phyloP scores from a whole-genome alignment of 2,797 vertebrate species.

The Aplochiton taeniatus region DNA sequence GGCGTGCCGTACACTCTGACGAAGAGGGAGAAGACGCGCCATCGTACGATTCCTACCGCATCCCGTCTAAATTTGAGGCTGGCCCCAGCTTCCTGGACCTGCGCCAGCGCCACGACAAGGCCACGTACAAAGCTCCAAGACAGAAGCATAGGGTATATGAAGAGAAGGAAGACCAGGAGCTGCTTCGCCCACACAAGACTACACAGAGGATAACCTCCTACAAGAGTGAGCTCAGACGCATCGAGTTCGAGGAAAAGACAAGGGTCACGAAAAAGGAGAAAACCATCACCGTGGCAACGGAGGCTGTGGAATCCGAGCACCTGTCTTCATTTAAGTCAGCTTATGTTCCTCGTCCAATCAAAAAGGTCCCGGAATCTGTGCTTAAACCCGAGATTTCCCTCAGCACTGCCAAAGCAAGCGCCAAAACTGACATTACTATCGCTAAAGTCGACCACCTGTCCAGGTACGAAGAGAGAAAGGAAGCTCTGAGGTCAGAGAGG shows the following conservation, averaged over 20 bases:
- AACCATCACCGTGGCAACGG: constrained; percentile 71
- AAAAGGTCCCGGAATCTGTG: constrained; percentile 74
- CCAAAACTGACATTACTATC: constrained; percentile 81
- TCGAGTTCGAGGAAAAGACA: constrained; percentile 90
- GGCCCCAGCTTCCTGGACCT: constrained; percentile 88
- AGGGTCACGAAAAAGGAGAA: constrained; percentile 79
- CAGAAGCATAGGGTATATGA: constrained; percentile 88
- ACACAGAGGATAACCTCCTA: constrained; percentile 85
- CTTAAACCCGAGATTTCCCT: constrained; percentile 72
- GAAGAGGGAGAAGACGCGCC: constrained; percentile 75
- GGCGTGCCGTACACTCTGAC: constrained; percentile 73
- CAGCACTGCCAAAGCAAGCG: constrained; percentile 79
- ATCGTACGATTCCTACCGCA: constrained; percentile 87
- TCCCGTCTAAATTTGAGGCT: constrained; percentile 90
- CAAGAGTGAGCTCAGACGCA: constrained; percentile 86
- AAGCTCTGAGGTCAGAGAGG: constrained; percentile 88
- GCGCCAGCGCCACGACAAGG: constrained; percentile 87
- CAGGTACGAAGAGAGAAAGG: constrained; percentile 94
- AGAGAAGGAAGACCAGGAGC: constrained; percentile 90
- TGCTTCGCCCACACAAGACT: constrained; percentile 86
- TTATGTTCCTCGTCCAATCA: constrained; percentile 87
- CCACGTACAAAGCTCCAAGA: constrained; percentile 82
- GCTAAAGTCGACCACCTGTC: constrained; percentile 91
- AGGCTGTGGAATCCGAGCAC: constrained; percentile 81
- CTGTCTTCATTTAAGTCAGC: constrained; percentile 72